phyloP scores from a whole-genome alignment of 2,113 vertebrate genomes.

The Illadopsis cleaveri region DNA sequence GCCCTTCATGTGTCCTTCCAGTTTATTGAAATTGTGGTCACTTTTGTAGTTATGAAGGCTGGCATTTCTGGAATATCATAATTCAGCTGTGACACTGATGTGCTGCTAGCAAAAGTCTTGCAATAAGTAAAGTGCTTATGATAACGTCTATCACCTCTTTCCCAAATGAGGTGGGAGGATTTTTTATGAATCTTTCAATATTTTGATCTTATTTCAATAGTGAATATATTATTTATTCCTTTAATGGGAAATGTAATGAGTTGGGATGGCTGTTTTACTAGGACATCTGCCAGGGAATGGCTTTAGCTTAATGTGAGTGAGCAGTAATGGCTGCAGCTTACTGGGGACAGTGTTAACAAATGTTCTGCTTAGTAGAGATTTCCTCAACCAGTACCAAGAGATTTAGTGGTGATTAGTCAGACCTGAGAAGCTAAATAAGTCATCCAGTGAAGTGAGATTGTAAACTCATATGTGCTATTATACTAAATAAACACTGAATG shows the following conservation, averaged over 20 bases:
- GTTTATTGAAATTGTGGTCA: constrained; percentile 5
- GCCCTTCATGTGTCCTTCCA: constrained; percentile 20
- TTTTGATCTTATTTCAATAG: constrained; percentile 37
- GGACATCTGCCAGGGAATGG: constrained; percentile 17
- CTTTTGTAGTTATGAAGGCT: neutral
- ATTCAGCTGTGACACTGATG: constrained; percentile 15
- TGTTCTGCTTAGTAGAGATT: neutral
- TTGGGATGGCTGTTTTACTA: neutral
- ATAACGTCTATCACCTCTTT: neutral
- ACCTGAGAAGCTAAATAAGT: neutral
- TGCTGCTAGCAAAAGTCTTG: constrained; percentile 1
- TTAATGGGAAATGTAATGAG: constrained; percentile 8
- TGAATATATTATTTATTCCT: neutral
- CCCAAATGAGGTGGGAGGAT: neutral
- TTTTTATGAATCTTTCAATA: constrained; percentile 31
- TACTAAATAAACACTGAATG: neutral
- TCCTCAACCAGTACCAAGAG: neutral
- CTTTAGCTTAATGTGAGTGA: neutral
- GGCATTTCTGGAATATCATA: neutral
- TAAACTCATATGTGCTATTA: neutral
- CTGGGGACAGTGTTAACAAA: neutral
- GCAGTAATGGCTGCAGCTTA: neutral
- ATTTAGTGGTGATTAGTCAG: neutral
- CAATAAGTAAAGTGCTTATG: neutral
- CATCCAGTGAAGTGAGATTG: neutral